Percentiles rank a stretch among this genome's conserved stretches.
Evolutionary conservation across 1,140 invertebrate species (phyloP).

Genomic region (Amyelois transitella): DNA sequence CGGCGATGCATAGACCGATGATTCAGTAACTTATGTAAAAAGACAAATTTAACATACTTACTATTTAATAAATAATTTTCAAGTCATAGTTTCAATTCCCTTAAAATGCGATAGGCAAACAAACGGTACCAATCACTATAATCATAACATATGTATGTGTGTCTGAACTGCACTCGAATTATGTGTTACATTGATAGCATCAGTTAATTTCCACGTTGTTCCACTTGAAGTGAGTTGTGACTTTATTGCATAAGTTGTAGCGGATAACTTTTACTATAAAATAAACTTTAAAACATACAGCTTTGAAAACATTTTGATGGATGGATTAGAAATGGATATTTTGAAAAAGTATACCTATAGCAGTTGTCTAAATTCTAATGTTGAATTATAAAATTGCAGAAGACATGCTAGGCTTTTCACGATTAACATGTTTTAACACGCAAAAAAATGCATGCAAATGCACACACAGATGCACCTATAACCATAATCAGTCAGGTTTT

Average conservation of each 20-base stretch:
- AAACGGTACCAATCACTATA: neutral
- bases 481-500: too few species aligned
- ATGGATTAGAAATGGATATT: neutral
- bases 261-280: neutral
- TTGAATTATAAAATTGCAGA: too few species aligned
- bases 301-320: too few species aligned
- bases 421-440: too few species aligned
- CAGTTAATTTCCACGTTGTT: constrained; percentile 21
- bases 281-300: neutral
- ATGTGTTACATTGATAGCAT: constrained; percentile 20
- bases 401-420: too few species aligned
- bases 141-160: neutral
- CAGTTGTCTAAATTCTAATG: too few species aligned
- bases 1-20: too few species aligned
- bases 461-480: too few species aligned
- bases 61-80: neutral
- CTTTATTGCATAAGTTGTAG: neutral
- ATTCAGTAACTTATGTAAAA: too few species aligned
- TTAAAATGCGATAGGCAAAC: neutral
- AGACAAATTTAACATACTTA: too few species aligned
- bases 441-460: too few species aligned
- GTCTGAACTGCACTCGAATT: constrained; percentile 11
- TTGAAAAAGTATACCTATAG: too few species aligned
- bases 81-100: neutral
- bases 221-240: neutral